phyloP scores from a whole-genome alignment of 2,888 invertebrate genomes.

The Molanna angustata region DNA sequence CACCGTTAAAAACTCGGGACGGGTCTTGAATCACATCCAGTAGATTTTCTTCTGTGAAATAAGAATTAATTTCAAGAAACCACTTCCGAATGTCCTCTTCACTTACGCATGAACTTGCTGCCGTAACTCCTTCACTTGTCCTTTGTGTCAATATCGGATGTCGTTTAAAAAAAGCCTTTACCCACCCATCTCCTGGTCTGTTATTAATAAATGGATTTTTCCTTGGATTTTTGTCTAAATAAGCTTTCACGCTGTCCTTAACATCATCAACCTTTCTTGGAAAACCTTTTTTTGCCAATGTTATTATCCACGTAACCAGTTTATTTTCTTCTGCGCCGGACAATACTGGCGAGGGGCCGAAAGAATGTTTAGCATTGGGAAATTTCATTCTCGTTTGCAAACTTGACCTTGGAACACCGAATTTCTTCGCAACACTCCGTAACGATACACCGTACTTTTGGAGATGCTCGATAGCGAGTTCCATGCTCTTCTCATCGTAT shows the following conservation, averaged over 20 bases:
- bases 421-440: too few relatives aligned
- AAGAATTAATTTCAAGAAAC: not conserved
- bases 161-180: slow-evolving; percentile 1
- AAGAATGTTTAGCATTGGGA: not conserved
- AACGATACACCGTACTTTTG: too few relatives aligned
- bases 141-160: slow-evolving; percentile 1
- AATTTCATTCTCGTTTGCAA: not conserved
- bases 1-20: slow-evolving; percentile 3
- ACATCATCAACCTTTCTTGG: not conserved
- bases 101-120: slow-evolving; percentile 3
- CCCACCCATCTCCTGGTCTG: slow-evolving; percentile 1
- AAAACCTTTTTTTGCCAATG: slow-evolving; percentile 1
- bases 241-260: not conserved
- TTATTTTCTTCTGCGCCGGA: not conserved
- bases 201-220: not conserved
- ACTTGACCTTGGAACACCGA: not conserved
- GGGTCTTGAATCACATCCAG: slow-evolving; percentile 3
- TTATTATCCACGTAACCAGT: not conserved
- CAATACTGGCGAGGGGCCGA: not conserved
- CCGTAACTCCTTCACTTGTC: slow-evolving; percentile 4
- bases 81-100: slow-evolving; percentile 3
- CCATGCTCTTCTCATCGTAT: too few relatives aligned
- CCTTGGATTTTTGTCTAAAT: not conserved
- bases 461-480: too few relatives aligned
- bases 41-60: not conserved